phyloP scores from a whole-genome alignment of 2,113 vertebrate species.

The Macheiramphus alcinus region DNA sequence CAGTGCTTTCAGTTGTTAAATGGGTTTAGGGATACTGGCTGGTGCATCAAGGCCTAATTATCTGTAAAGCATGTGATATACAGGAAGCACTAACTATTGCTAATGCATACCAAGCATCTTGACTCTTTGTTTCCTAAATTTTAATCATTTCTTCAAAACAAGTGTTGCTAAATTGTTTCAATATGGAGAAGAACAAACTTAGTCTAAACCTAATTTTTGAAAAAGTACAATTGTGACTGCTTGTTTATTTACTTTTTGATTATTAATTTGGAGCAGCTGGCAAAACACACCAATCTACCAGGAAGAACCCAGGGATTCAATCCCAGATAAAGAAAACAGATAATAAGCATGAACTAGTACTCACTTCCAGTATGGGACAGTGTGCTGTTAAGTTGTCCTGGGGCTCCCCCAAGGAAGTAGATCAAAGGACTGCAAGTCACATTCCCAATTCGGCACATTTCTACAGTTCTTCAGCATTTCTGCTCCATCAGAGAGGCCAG shows the following conservation, averaged over 20 bases:
- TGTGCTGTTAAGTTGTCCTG: neutral
- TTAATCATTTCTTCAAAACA: neutral
- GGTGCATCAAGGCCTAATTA: neutral
- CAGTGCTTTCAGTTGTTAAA: neutral
- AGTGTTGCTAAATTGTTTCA: neutral
- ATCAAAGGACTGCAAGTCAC: neutral
- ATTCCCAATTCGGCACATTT: neutral
- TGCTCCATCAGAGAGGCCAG: neutral
- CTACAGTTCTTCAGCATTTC: neutral
- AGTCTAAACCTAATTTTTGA: neutral
- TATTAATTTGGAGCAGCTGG: neutral
- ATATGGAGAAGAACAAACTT: neutral
- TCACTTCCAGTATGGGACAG: neutral
- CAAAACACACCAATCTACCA: neutral
- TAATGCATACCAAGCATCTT: neutral
- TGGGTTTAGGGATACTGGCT: neutral
- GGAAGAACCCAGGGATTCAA: neutral
- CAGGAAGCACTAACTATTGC: neutral
- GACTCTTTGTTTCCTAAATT: neutral
- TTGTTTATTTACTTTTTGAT: constrained; percentile 15
- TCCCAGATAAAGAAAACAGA: neutral
- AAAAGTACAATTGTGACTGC: neutral
- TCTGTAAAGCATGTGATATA: accelerated
- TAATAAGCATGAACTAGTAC: neutral
- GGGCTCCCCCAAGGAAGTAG: neutral